Percentiles rank a stretch among this genome's conserved stretches.
phyloP scores from a whole-genome alignment of 1,140 invertebrate genomes.

The Kradibia gibbosae region DNA sequence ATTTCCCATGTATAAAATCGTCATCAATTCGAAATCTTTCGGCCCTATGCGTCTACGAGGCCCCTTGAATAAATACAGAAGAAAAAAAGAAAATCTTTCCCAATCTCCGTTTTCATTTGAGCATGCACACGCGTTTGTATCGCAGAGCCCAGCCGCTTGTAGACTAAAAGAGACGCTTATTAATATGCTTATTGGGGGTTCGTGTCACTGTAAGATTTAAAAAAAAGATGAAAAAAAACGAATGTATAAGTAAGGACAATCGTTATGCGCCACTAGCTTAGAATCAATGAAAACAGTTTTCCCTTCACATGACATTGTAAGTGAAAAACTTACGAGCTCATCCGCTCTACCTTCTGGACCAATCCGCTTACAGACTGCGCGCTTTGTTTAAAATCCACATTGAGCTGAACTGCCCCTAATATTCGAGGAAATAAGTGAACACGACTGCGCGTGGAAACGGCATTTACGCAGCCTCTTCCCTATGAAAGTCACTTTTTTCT shows the following conservation, averaged over 20 bases:
- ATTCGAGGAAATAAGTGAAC: background rate
- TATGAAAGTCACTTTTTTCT: background rate
- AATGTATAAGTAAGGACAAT: no score
- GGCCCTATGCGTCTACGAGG: no score
- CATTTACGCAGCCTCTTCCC: conserved; percentile 12
- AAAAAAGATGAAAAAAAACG: conserved; percentile 16
- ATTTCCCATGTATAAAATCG: no score
- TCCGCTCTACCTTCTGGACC: conserved; percentile 56
- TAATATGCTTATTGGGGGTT: conserved; percentile 19
- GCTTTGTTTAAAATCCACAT: conserved; percentile 51
- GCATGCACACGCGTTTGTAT: no score
- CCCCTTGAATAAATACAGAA: no score
- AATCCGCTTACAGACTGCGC: conserved; percentile 60
- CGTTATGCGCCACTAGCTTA: no score
- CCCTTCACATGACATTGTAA: background rate
- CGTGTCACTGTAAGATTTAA: no score
- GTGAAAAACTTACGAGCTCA: conserved; percentile 43
- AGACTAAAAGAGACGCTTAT: background rate
- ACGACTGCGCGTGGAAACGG: background rate
- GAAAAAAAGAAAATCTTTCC: no score
- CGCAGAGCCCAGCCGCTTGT: no score
- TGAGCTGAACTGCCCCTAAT: background rate
- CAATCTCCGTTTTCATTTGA: no score
- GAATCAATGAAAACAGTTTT: conserved; percentile 56
- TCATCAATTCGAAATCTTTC: no score